Percentiles rank a stretch among this genome's conserved stretches.
Evolutionary conservation across 1,140 invertebrate genomes (phyloP).

Genomic region (Drosophila ananassae): DNA sequence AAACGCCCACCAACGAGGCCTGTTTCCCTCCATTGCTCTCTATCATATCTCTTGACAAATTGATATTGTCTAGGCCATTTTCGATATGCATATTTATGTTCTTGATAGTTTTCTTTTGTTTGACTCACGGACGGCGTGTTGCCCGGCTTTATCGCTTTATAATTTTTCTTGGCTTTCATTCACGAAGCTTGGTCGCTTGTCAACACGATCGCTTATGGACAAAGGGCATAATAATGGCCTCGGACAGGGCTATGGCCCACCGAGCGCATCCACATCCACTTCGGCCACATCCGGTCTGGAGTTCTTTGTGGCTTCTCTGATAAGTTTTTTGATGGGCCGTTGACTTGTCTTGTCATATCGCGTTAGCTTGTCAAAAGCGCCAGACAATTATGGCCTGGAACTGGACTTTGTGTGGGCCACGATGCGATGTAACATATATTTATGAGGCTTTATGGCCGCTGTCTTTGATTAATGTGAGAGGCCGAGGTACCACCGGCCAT

Average conservation of each 20-base stretch:
- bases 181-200: constrained; percentile 49
- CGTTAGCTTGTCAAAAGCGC: constrained; percentile 76
- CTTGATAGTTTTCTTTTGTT: constrained; percentile 49
- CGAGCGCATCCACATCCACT: constrained; percentile 45
- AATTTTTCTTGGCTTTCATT: constrained; percentile 57
- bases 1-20: constrained; percentile 54
- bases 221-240: constrained; percentile 24
- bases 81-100: constrained; percentile 74
- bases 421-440: constrained; percentile 42
- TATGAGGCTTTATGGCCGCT: constrained; percentile 64
- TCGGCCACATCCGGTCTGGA: constrained; percentile 30
- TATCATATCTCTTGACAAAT: constrained; percentile 75
- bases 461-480: constrained; percentile 71
- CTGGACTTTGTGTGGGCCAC: constrained; percentile 58
- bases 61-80: constrained; percentile 63
- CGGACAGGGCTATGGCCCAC: constrained; percentile 26
- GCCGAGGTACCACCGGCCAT: constrained; percentile 27
- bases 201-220: constrained; percentile 46
- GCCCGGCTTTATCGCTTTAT: constrained; percentile 67
- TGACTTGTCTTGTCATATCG: constrained; percentile 78
- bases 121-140: constrained; percentile 42
- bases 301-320: constrained; percentile 43
- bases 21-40: constrained; percentile 10
- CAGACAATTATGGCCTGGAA: constrained; percentile 57
- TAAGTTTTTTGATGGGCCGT: constrained; percentile 66